These are phyloP conservation scores for Bombus ignitus DNA, from an alignment of 1,140 invertebrate species.

Conservation along the genomic window DNA sequence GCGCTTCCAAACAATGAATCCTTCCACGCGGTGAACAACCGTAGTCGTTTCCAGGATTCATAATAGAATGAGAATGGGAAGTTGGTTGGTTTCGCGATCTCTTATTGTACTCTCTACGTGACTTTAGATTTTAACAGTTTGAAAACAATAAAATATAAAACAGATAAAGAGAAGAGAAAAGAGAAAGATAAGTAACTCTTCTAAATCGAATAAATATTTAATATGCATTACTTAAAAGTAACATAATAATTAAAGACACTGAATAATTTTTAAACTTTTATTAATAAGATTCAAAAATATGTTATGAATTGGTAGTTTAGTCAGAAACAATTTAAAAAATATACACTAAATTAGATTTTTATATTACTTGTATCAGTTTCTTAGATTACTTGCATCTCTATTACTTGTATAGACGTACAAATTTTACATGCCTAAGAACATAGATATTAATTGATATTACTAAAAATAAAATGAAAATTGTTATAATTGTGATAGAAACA, in stretches of 20 bases:
- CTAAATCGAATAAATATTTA: constrained; percentile 1
- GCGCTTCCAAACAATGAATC: constrained; percentile 68
- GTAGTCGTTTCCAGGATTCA: constrained; percentile 51
- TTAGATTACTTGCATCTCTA: too few relatives aligned
- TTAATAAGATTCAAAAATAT: not conserved
- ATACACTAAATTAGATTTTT: too few relatives aligned
- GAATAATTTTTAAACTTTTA: not conserved
- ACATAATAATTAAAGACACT: not conserved
- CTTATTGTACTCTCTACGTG: constrained; percentile 12
- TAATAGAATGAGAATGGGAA: constrained; percentile 61
- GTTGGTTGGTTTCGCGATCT: constrained; percentile 49
- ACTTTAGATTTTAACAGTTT: not conserved
- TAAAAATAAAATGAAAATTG: not conserved
- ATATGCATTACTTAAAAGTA: not conserved
- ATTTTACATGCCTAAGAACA: too few relatives aligned
- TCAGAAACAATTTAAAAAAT: not conserved
- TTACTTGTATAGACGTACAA: too few relatives aligned
- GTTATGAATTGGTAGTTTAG: not conserved
- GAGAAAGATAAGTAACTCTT: not conserved
- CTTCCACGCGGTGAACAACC: constrained; percentile 55
- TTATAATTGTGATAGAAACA: not conserved
- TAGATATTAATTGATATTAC: not conserved
- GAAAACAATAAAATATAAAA: constrained; percentile 10
- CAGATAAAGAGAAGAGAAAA: not conserved
- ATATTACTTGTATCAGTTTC: too few relatives aligned